Base-by-base conservation (phyloP, 2,113 vertebrate genomes). In the Dicerorhinus sumatrensis region DNA sequence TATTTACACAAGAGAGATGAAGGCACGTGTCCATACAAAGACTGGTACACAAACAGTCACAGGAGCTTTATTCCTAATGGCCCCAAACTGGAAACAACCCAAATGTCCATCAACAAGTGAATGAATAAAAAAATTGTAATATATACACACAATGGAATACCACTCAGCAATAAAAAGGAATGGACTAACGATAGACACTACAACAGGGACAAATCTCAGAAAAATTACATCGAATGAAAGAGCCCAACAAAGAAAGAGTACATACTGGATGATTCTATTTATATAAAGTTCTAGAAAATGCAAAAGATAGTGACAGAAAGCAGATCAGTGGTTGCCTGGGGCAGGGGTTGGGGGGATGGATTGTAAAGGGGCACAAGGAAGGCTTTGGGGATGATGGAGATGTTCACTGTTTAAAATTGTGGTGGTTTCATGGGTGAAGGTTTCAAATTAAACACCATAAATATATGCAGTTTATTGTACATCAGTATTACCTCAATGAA, bases 281-380 rank as follows among this genome's bases (percentile, higher is more conserved):
- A 72, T 8, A 42, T 8, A 72, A 70, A 95, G 86, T 42, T 70
- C 69, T 70, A 90, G n/a, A 82, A 95, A 95, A 75, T 20, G n/a
- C 63, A 83, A 46, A 95, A 46, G 48, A 42, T 2, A 75, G 33
- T 1, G 39, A 60, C 33, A 88, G 77, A 65, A 92, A 82, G 72
- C 80, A 54, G 69, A 72, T 56, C 56, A 27, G n/a, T 13, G 54
- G 13, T 58, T 67, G 16, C 6, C 4, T 18, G 5, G 6, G 12
- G 58, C 21, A 67, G 54, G 36, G 6, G 1, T 2, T 39, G 11
- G 1, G 18, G 14, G 7, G 17, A 12, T 56, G 46, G 60, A 82
- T 33, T 18, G 16, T n/a, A 58, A 65, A 70, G 46, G 31, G 39
- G 31, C n/a, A 39, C 5, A 31, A 46, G 46, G 25, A 91, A 70